Evolutionary conservation across 1,140 invertebrate genomes (phyloP), one percentile per base, ranked within the genome.

Genomic region (Cotesia typhae): DNA sequence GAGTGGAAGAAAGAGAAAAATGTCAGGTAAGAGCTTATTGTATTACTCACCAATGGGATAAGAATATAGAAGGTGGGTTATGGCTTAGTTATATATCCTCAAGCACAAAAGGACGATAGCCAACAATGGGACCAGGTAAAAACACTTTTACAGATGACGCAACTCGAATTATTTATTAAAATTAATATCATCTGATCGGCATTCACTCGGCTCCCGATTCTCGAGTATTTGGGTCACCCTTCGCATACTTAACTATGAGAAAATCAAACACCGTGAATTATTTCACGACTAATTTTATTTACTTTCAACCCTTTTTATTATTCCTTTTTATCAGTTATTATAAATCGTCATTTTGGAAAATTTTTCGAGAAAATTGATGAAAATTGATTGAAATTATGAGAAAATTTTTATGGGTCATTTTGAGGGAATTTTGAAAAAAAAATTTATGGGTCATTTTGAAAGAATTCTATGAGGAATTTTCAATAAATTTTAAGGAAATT

Each of bases 81-180:
- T 41, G 51, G 51, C 20, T 7, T 17, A 7, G 9, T 20, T 36
- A 67, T 67, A 67, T 12, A 57, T 57, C 53, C 17, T 57, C 1
- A 2, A 6, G n/a, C 6, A 57, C 53, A 17, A 57, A n/a, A 47
- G 5, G 10, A 47, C 10, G 12, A 37, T 35, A 17, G 20, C 4
- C 20, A 4, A 59, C 20, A 59, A 59, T 20, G 6, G 57, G 9
- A 20, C 81, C 81, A 84, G 83, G 82, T 83, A 84, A 77, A 81
- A 83, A 84, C 81, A 83, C 82, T 82, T 78, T 73, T 71, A 68
- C 28, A 36, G 47, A 51, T 61, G 17, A 47, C 41, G 5, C 41
- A 47, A 47, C 41, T 47, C 41, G 41, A 47, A 47, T 47, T 28
- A 10, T 28, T 36, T 51, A 59, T 47, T 67, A 35, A 47, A 37